Evolutionary conservation across 2,888 invertebrate species (phyloP), one percentile per base, ranked within the genome.

Genomic region (Drosophila mayaguana): DNA sequence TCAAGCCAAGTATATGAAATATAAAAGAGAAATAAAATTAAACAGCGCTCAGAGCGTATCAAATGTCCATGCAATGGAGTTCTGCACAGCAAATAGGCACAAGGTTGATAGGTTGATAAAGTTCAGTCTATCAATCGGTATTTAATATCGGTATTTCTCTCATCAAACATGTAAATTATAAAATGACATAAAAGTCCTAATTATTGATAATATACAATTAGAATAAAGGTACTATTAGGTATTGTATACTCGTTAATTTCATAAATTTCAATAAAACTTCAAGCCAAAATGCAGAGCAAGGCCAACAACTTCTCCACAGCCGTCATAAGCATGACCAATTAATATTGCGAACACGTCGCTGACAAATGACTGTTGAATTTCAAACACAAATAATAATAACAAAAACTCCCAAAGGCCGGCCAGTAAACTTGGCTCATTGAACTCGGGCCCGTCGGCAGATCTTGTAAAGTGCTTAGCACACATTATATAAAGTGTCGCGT

Each of bases 381-480:
- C 70, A 77, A 60, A 63, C 63, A 70, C 62, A 76, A 67, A 60
- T 28, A 72, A 59, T 25, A 48, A 62, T 63, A 78, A 43, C 61
- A 59, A 66, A 64, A 75, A 32, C 51, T 45, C 71, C 53, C 69
- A 73, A 66, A 78, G 75, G 69, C 71, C 78, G 69, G n/a, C 51
- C 61, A 32, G 46, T 54, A 61, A 72, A 28, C 65, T 64, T 64
- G 84, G 86, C 75, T 50, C 86, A 86, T 78, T 86, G 86, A 86
- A 86, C 86, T 82, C 78, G 68, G 53, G 64, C 50, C 55, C 38
- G 32, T 34, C 25, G 20, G 8, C 40, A 16, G 25, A 28, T 32
- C 18, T 18, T 12, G 40, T 28, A 40, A 40, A 46, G 34, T 51
- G 63, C 45, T 14, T 38, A 48, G 40, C 45, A 38, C 57, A 67